Evolutionary conservation across 2,888 invertebrate species (phyloP).

Genomic region (Rhagium mordax): DNA sequence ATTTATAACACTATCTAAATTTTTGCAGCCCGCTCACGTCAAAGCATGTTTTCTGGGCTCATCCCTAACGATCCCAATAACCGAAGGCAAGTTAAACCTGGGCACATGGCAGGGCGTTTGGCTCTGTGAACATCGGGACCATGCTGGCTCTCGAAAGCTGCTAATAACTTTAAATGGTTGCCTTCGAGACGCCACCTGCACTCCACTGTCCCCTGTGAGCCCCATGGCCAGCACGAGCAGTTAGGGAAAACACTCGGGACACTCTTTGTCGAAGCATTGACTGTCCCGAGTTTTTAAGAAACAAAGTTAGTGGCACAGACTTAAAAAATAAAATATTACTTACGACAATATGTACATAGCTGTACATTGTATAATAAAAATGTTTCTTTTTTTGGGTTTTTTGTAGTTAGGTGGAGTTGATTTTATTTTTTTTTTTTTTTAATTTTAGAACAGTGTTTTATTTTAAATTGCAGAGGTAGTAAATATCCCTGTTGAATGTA

Average conservation of each 20-base stretch:
- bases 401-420: constrained; percentile 48
- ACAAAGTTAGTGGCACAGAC: constrained; percentile 42
- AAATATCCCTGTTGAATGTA: not conserved
- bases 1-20: constrained; percentile 2
- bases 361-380: constrained; percentile 66
- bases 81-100: constrained; percentile 94
- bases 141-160: constrained; percentile 92
- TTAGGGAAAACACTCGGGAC: constrained; percentile 81
- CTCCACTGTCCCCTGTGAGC: constrained; percentile 88
- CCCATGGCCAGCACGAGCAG: constrained; percentile 93
- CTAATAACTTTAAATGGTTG: constrained; percentile 91
- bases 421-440: constrained; percentile 38
- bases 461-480: constrained; percentile 7
- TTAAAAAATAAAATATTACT: constrained; percentile 60
- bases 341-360: constrained; percentile 71
- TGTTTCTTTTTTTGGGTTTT: constrained; percentile 39
- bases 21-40: constrained; percentile 92
- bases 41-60: constrained; percentile 98
- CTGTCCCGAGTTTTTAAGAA: constrained; percentile 64
- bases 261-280: constrained; percentile 70
- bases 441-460: constrained; percentile 40
- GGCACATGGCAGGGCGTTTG: constrained; percentile 99
- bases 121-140: constrained; percentile 98
- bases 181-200: constrained; percentile 88
- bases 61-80: constrained; percentile 95